phyloP scores from a whole-genome alignment of 2,113 vertebrate species.

The Crotophaga sulcirostris region DNA sequence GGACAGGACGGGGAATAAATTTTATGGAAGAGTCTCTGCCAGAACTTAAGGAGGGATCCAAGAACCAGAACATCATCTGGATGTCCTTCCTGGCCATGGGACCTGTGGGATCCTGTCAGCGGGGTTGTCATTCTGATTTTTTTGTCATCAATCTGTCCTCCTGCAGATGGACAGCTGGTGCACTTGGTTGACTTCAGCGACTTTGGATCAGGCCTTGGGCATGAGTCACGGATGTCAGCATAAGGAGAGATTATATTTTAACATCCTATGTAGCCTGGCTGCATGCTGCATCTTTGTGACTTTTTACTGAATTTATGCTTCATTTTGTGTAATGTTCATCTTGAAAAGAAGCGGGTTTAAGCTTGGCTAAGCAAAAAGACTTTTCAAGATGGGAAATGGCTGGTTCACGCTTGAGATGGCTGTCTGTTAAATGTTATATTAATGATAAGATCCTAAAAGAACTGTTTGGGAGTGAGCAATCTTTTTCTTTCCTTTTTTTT shows the following conservation, averaged over 20 bases:
- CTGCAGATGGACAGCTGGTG: not conserved
- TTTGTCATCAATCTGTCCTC: not conserved
- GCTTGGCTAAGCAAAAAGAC: not conserved
- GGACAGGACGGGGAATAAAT: not conserved
- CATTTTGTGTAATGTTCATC: not conserved
- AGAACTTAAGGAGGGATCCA: not conserved
- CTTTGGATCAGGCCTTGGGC: not conserved
- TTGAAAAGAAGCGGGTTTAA: not conserved
- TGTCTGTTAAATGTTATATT: conserved; percentile 42
- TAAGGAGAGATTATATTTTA: not conserved
- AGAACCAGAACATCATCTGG: not conserved
- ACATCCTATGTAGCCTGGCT: not conserved
- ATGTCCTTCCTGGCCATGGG: not conserved
- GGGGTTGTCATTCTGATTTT: not conserved
- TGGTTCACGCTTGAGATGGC: not conserved
- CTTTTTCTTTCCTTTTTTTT: conserved; percentile 23
- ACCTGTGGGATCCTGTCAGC: not conserved
- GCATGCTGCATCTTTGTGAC: not conserved
- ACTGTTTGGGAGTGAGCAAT: not conserved
- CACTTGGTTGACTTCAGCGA: rapidly evolving
- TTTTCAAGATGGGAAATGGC: conserved; percentile 2
- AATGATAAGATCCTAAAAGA: conserved; percentile 49
- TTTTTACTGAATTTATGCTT: not conserved
- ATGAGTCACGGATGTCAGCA: rapidly evolving
- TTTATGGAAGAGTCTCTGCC: not conserved